Evolutionary conservation across 2,113 vertebrate genomes (phyloP).

Genomic region (Lycaon pictus): DNA sequence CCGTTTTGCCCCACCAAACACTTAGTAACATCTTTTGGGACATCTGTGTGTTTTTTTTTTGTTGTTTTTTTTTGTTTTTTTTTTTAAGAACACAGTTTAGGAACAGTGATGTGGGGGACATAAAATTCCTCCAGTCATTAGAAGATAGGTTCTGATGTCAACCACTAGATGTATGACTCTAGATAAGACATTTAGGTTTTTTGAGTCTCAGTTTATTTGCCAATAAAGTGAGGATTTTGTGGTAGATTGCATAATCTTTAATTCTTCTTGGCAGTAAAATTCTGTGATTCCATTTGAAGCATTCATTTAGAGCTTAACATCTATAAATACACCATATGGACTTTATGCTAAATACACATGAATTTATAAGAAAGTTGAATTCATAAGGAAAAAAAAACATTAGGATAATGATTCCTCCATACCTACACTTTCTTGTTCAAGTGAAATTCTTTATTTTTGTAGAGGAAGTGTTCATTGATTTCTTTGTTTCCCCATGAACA

Average conservation of each 20-base stretch:
- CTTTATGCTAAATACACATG: constrained; percentile 2
- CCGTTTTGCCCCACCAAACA: background rate
- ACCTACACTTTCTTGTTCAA: background rate
- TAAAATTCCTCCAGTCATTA: constrained; percentile 30
- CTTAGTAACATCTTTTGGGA: background rate
- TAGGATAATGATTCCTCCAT: background rate
- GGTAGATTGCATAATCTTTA: background rate
- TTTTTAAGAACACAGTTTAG: constrained; percentile 7
- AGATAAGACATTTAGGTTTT: constrained; percentile 44
- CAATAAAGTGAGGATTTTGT: constrained; percentile 58
- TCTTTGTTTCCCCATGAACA: background rate
- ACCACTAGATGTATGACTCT: background rate
- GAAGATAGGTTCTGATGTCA: background rate
- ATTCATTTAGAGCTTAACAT: constrained; percentile 52
- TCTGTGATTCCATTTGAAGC: constrained; percentile 46
- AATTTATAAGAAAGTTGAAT: constrained; percentile 45
- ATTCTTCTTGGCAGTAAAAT: constrained; percentile 65
- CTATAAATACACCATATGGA: constrained; percentile 52
- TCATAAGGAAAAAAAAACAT: constrained; percentile 3
- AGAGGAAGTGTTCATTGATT: background rate
- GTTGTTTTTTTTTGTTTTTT: background rate
- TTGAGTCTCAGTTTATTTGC: constrained; percentile 61
- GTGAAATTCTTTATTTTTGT: constrained; percentile 10
- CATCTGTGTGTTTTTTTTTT: background rate
- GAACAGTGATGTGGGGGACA: background rate